phyloP scores from a whole-genome alignment of 2,797 vertebrate species.

The Argyrosomus regius region DNA sequence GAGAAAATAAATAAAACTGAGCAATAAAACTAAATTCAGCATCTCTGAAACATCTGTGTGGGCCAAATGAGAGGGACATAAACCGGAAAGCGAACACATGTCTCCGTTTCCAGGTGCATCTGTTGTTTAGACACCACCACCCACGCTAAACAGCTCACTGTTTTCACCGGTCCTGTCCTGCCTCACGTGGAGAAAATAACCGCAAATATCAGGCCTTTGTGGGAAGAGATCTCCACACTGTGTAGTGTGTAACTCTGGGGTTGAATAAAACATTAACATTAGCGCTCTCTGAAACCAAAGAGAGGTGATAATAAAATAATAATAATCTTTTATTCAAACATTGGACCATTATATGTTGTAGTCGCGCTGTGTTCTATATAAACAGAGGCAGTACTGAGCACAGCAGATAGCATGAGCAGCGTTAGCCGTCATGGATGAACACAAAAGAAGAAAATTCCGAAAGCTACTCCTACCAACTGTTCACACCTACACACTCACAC shows the following conservation, averaged over 20 bases:
- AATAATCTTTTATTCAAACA: not conserved
- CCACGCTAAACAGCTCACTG: slow-evolving; percentile 42
- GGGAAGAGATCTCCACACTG: not conserved
- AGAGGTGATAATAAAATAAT: not conserved
- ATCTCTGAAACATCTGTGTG: slow-evolving; percentile 64
- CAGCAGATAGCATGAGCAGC: not conserved
- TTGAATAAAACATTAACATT: not conserved
- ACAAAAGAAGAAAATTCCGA: not conserved
- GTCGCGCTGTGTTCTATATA: not conserved
- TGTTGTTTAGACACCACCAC: slow-evolving; percentile 68
- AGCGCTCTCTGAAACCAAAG: not conserved
- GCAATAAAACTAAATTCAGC: slow-evolving; percentile 56
- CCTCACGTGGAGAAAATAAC: not conserved
- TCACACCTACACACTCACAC: not conserved
- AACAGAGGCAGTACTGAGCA: not conserved
- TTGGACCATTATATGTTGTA: not conserved
- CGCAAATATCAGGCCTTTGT: not conserved
- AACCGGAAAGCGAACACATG: slow-evolving; percentile 49
- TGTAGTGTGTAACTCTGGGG: not conserved
- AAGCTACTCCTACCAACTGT: not conserved
- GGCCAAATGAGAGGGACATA: slow-evolving; percentile 41
- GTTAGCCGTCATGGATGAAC: not conserved
- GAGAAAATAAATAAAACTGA: slow-evolving; percentile 48
- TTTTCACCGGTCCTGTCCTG: not conserved
- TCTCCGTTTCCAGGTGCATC: slow-evolving; percentile 62